A percentile compares a stretch with the other conserved stretches of the same genome.
Evolutionary conservation across 2,888 invertebrate genomes (phyloP).

Genomic region (Caenorhabditis imperialis): DNA sequence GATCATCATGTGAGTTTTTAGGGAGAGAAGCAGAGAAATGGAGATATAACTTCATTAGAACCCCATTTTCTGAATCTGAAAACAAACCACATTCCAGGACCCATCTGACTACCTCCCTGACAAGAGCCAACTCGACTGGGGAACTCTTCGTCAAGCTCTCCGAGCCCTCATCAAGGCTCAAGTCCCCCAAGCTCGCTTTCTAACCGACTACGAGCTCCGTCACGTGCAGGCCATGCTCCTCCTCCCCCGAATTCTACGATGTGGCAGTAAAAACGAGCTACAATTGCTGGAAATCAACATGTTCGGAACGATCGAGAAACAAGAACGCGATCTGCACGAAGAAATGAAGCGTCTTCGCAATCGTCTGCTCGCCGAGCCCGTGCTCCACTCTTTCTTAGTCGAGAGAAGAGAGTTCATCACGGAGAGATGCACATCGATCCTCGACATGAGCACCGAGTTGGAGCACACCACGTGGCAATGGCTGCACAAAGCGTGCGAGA

Average conservation of each 20-base stretch:
- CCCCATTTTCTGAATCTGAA: no score
- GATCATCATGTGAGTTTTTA: slow-evolving; percentile 58
- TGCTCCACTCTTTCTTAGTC: slow-evolving; percentile 45
- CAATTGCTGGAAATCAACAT: slow-evolving; percentile 44
- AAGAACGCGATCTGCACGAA: slow-evolving; percentile 21
- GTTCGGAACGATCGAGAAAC: slow-evolving; percentile 42
- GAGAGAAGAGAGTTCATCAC: slow-evolving; percentile 63
- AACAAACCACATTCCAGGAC: slow-evolving; percentile 34
- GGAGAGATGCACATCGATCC: slow-evolving; percentile 57
- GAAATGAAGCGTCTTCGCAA: slow-evolving; percentile 49
- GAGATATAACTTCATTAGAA: no score
- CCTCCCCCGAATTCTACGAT: slow-evolving; percentile 52
- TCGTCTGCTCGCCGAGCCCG: slow-evolving; percentile 55
- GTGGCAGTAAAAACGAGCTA: slow-evolving; percentile 20
- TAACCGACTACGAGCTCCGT: slow-evolving; percentile 58
- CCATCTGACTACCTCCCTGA: slow-evolving; percentile 24
- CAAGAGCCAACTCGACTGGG: slow-evolving; percentile 43
- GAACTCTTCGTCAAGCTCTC: slow-evolving; percentile 52
- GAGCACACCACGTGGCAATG: slow-evolving; percentile 67
- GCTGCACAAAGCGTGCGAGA: slow-evolving; percentile 61
- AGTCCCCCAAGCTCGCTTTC: slow-evolving; percentile 58
- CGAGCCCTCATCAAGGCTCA: slow-evolving; percentile 64
- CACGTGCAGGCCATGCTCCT: slow-evolving; percentile 69
- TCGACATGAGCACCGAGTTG: slow-evolving; percentile 65
- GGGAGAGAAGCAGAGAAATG: no score